phyloP scores from a whole-genome alignment of 2,113 vertebrate genomes.

The Anoplopoma fimbria region DNA sequence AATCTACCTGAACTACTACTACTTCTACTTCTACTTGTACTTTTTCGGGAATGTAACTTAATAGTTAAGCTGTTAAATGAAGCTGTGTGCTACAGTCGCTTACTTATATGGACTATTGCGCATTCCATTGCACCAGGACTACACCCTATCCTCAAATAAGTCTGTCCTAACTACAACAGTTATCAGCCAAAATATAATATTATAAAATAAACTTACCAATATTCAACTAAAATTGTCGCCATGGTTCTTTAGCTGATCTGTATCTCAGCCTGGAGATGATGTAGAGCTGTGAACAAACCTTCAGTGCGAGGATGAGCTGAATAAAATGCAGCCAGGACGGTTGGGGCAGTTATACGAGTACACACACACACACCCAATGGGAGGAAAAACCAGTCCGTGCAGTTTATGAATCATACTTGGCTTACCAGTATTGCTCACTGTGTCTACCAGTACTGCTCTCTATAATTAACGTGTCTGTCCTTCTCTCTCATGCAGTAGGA shows the following conservation, averaged over 20 bases:
- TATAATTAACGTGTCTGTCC: background rate
- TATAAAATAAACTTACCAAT: slow-evolving; percentile 60
- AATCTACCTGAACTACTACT: background rate
- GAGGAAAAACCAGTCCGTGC: background rate
- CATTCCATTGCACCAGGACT: background rate
- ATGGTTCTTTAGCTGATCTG: slow-evolving; percentile 3
- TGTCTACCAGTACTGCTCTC: too few relatives aligned
- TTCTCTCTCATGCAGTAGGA: background rate
- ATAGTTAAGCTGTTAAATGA: background rate
- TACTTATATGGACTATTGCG: background rate
- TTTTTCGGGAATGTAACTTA: background rate
- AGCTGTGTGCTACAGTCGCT: background rate
- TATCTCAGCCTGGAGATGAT: background rate
- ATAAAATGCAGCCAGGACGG: background rate
- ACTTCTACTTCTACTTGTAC: background rate
- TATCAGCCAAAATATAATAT: background rate
- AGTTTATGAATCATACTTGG: background rate
- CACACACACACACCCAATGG: slow-evolving; percentile 37
- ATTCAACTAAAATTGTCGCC: slow-evolving; percentile 43
- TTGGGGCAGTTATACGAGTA: background rate
- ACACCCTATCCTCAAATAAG: background rate
- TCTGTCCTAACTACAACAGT: background rate
- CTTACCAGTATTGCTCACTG: background rate
- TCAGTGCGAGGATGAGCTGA: background rate
- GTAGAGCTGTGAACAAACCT: background rate